Evolutionary conservation across 2,797 vertebrate species (phyloP).

Genomic region (Clarias platycephalus): DNA sequence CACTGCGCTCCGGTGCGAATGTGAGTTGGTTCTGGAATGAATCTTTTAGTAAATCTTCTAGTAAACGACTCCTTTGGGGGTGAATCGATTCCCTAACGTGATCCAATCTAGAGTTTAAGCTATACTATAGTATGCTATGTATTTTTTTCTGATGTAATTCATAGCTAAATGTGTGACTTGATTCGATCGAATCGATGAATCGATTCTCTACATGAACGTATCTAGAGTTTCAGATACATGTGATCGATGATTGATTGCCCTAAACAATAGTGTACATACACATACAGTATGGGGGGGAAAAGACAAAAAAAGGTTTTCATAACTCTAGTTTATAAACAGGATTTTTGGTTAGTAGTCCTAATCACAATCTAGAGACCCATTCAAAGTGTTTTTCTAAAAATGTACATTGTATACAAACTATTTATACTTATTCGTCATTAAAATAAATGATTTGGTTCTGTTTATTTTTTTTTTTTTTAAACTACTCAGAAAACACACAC

Average conservation of each 20-base stretch:
- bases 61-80: not conserved
- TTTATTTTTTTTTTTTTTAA: no score
- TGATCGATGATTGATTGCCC: not conserved
- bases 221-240: no score
- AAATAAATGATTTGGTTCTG: no score
- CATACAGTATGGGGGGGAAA: no score
- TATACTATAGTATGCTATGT: not conserved
- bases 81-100: not conserved
- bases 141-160: not conserved
- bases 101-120: not conserved
- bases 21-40: conserved; percentile 61
- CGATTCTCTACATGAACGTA: not conserved
- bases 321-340: no score
- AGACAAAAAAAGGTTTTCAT: no score
- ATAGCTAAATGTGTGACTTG: not conserved
- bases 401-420: no score
- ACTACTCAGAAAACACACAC: not conserved
- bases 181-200: not conserved
- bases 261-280: not conserved
- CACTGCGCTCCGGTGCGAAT: conserved; percentile 78
- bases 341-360: no score
- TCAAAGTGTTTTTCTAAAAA: no score
- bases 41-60: not conserved
- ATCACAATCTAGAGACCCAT: no score
- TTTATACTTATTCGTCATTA: no score